Conservation (phyloP, 1,140 invertebrate species). For the Aethina tumida region DNA sequence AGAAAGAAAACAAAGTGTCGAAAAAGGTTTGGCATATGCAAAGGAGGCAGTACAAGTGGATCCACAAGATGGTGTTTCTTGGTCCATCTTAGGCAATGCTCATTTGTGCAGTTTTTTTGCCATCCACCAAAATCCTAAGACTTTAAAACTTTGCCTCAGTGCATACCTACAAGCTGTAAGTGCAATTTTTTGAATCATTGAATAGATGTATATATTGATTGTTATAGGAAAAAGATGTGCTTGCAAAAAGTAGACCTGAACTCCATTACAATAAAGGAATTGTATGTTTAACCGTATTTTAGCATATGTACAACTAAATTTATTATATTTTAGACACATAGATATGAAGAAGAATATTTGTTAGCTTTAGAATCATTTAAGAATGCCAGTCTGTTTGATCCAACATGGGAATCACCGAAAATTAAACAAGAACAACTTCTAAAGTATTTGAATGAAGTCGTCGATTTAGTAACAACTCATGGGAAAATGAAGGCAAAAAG, state of each 20-base stretch:
- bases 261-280: conserved; percentile 79
- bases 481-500: conserved; percentile 68
- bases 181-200: conserved; percentile 19
- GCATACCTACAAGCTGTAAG: conserved; percentile 73
- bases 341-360: conserved; percentile 71
- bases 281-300: conserved; percentile 44
- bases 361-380: conserved; percentile 59
- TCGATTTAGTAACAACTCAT: conserved; percentile 51
- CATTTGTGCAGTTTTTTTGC: conserved; percentile 75
- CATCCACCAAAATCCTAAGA: conserved; percentile 60
- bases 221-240: conserved; percentile 61
- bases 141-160: conserved; percentile 63
- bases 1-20: conserved; percentile 54
- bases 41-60: conserved; percentile 77
- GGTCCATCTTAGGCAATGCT: conserved; percentile 78
- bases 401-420: conserved; percentile 58
- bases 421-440: conserved; percentile 51
- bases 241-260: conserved; percentile 64
- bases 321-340: conserved; percentile 51
- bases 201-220: conserved; percentile 8
- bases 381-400: conserved; percentile 57
- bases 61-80: conserved; percentile 72
- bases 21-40: conserved; percentile 66
- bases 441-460: conserved; percentile 56
- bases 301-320: conserved; percentile 9